These are phyloP conservation scores for Gandaritis pyraliata DNA, from an alignment of 2,888 invertebrate genomes.

Conservation along the genomic window DNA sequence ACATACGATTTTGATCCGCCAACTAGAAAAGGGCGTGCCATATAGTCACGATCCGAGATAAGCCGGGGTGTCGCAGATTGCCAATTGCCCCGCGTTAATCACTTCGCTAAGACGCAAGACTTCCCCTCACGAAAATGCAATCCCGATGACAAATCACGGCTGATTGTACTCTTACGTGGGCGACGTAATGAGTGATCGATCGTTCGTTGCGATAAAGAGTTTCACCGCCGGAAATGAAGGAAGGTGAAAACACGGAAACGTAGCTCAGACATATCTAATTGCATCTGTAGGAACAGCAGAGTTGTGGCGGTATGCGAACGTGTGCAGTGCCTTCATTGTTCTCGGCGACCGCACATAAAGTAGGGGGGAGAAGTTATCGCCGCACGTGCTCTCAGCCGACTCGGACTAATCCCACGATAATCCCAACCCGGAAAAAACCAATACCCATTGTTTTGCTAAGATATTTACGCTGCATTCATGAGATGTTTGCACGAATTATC, in stretches of 20 bases:
- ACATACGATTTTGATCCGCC: slow-evolving; percentile 49
- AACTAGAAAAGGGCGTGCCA: slow-evolving; percentile 47
- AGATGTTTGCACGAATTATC: slow-evolving; percentile 72
- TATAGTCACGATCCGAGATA: slow-evolving; percentile 48
- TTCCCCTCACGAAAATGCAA: slow-evolving; percentile 53
- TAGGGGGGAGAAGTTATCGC: slow-evolving; percentile 55
- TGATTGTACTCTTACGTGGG: slow-evolving; percentile 48
- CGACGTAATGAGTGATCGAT: slow-evolving; percentile 56
- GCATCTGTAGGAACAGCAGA: slow-evolving; percentile 58
- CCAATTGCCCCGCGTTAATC: slow-evolving; percentile 52
- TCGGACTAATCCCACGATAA: slow-evolving; percentile 71
- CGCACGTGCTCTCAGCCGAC: slow-evolving; percentile 65
- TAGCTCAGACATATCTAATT: slow-evolving; percentile 62
- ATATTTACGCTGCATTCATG: slow-evolving; percentile 67
- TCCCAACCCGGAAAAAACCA: slow-evolving; percentile 78
- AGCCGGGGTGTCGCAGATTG: slow-evolving; percentile 52
- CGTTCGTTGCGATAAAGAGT: slow-evolving; percentile 58
- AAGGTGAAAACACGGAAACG: slow-evolving; percentile 64
- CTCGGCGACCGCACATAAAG: slow-evolving; percentile 45
- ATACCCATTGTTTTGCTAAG: slow-evolving; percentile 74
- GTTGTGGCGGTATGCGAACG: slow-evolving; percentile 54
- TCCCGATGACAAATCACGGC: slow-evolving; percentile 55
- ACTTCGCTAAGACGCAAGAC: slow-evolving; percentile 43
- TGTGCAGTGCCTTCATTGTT: slow-evolving; percentile 57
- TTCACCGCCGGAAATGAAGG: slow-evolving; percentile 56